phyloP scores from a whole-genome alignment of 2,888 invertebrate species.

The Pilophorus perplexus region DNA sequence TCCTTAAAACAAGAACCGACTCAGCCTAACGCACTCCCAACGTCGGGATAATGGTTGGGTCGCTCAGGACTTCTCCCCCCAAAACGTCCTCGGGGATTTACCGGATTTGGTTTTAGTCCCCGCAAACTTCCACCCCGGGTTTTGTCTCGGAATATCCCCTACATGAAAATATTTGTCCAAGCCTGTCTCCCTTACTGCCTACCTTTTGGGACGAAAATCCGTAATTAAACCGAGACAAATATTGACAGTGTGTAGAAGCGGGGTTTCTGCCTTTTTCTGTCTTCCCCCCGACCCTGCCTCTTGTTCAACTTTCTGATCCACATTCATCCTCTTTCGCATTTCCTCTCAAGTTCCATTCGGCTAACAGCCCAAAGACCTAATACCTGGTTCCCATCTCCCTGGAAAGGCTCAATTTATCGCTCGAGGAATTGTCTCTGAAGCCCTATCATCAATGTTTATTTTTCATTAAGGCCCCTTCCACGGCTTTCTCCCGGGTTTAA shows the following conservation, averaged over 20 bases:
- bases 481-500: constrained; percentile 23
- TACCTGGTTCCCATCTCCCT: constrained; percentile 12
- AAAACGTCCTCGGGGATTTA: not conserved
- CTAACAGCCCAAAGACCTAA: constrained; percentile 12
- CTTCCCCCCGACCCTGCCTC: not conserved
- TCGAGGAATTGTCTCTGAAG: constrained; percentile 16
- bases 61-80: too few species aligned
- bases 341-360: constrained; percentile 2
- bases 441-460: constrained; percentile 29
- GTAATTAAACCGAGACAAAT: constrained; percentile 20
- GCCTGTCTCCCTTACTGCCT: not conserved
- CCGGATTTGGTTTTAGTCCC: not conserved
- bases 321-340: not conserved
- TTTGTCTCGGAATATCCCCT: not conserved
- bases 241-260: not conserved
- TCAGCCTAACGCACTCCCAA: too few species aligned
- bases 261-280: not conserved
- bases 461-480: constrained; percentile 28
- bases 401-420: constrained; percentile 10
- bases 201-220: not conserved
- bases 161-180: constrained; percentile 7
- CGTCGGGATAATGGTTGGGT: not conserved
- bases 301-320: not conserved
- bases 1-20: too few species aligned
- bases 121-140: not conserved